Conservation (phyloP, 2,888 invertebrate species). For the Erannis defoliaria region DNA sequence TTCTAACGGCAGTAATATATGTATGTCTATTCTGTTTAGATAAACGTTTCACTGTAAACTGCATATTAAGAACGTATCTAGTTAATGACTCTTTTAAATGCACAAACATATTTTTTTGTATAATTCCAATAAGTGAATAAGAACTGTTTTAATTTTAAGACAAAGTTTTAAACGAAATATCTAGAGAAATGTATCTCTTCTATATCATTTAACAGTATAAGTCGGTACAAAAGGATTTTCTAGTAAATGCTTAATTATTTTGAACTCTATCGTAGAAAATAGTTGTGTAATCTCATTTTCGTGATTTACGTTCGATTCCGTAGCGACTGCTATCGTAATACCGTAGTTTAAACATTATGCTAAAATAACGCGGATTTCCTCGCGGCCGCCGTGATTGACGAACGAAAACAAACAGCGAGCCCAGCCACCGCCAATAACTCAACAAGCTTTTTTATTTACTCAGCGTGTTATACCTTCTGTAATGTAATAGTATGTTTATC, state of each 20-base stretch:
- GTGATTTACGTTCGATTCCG: conserved; percentile 31
- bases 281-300: not conserved
- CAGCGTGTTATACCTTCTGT: conserved; percentile 33
- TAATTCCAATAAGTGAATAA: too few species aligned
- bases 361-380: conserved; percentile 46
- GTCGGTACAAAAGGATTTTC: too few species aligned
- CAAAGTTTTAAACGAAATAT: too few species aligned
- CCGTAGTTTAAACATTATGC: conserved; percentile 42
- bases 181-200: too few species aligned
- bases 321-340: conserved; percentile 29
- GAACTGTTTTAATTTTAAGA: too few species aligned
- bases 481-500: conserved; percentile 39
- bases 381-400: conserved; percentile 47
- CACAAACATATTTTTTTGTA: too few species aligned
- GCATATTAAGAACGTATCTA: too few species aligned
- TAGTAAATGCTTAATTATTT: not conserved
- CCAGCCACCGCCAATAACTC: conserved; percentile 40
- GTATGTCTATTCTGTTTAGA: too few species aligned
- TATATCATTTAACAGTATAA: too few species aligned
- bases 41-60: too few species aligned
- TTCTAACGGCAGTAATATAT: too few species aligned
- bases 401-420: conserved; percentile 52
- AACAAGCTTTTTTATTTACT: conserved; percentile 47
- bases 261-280: not conserved
- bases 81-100: too few species aligned